phyloP scores from a whole-genome alignment of 2,113 vertebrate species.

The Sylvietta virens region DNA sequence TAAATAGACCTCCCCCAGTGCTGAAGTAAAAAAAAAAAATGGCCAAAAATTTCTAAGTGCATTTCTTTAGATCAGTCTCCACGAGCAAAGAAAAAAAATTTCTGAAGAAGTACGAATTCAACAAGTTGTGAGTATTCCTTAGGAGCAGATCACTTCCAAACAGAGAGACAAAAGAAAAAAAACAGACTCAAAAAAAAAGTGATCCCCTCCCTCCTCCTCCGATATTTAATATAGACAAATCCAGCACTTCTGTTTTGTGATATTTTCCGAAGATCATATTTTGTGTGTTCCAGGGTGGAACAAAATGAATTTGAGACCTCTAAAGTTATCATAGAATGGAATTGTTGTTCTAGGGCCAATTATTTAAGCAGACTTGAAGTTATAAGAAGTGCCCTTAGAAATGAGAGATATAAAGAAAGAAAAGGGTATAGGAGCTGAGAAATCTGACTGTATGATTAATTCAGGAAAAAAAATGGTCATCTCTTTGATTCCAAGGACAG shows the following conservation, averaged over 20 bases:
- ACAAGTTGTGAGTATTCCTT: not conserved
- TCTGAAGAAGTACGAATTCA: not conserved
- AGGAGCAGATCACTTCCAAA: not conserved
- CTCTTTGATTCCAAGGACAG: not conserved
- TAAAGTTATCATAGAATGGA: not conserved
- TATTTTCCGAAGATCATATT: not conserved
- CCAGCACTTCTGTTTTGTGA: not conserved
- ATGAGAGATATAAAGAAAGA: not conserved
- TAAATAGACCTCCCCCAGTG: not conserved
- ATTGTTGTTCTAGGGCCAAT: not conserved
- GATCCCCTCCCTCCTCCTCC: not conserved
- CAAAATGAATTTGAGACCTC: not conserved
- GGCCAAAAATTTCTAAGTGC: not conserved
- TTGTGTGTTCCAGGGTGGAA: not conserved
- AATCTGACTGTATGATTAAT: not conserved
- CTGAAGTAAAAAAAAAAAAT: not conserved
- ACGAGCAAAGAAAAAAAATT: not conserved
- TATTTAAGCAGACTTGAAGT: not conserved
- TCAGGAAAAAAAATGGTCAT: not conserved
- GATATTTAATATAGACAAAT: not conserved
- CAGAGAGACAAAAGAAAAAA: not conserved
- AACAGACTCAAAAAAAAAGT: not conserved
- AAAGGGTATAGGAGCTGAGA: not conserved
- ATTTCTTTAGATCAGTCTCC: not conserved
- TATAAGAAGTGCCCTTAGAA: not conserved